Evolutionary conservation across 2,113 vertebrate genomes (phyloP).

Genomic region (Trichechus manatus): DNA sequence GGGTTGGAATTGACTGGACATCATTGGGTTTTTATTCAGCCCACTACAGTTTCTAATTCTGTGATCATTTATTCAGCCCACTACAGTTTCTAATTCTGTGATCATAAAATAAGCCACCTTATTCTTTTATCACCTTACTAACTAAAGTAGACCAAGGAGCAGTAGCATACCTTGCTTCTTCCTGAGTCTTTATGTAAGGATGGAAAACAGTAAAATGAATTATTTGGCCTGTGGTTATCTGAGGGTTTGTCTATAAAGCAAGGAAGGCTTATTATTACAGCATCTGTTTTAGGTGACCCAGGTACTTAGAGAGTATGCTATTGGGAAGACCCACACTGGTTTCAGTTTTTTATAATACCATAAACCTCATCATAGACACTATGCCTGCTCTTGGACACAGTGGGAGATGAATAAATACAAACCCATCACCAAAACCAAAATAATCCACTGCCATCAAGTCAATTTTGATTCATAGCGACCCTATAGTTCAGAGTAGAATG

Average conservation of each 20-base stretch:
- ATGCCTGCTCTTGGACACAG: background rate
- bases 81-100: background rate
- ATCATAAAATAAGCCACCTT: background rate
- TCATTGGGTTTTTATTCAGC: too few species aligned
- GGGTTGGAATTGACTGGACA: too few species aligned
- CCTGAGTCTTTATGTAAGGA: background rate
- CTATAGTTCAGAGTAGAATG: too few species aligned
- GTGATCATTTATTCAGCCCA: background rate
- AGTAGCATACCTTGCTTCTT: background rate
- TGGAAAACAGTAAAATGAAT: background rate
- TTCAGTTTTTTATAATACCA: background rate
- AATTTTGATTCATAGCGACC: too few species aligned
- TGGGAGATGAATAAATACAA: background rate
- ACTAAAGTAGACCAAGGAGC: background rate
- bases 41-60: background rate
- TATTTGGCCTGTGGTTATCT: background rate
- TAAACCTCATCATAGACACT: background rate
- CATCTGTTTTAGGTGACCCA: background rate
- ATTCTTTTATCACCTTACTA: background rate
- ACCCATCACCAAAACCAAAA: background rate
- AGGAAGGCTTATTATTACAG: background rate
- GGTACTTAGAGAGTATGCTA: background rate
- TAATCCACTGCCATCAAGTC: background rate
- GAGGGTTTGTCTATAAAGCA: background rate
- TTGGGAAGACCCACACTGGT: background rate